Conservation (phyloP, 2,113 vertebrate species). For the Salvelinus alpinus region DNA sequence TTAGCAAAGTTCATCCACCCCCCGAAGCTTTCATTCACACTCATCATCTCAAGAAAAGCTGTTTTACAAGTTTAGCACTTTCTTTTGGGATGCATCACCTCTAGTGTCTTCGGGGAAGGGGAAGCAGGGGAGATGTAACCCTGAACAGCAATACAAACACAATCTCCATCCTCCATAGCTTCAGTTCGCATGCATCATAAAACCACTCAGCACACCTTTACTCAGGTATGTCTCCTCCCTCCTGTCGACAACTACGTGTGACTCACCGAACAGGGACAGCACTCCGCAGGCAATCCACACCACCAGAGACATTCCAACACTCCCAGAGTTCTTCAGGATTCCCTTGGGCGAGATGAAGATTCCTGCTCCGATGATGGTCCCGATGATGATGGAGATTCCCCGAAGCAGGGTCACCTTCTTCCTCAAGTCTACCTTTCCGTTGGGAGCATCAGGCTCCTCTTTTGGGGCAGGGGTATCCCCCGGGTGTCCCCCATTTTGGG, state of each 20-base stretch:
- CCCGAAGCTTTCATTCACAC: neutral
- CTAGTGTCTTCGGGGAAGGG: neutral
- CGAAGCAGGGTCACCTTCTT: constrained; percentile 91
- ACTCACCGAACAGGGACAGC: constrained; percentile 94
- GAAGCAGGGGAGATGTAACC: neutral
- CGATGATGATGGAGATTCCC: constrained; percentile 92
- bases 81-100: neutral
- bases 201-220: neutral
- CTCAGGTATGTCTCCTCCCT: neutral
- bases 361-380: constrained; percentile 94
- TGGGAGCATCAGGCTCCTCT: constrained; percentile 38
- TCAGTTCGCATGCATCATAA: neutral
- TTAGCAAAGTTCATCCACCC: neutral
- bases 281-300: constrained; percentile 90
- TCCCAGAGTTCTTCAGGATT: constrained; percentile 89
- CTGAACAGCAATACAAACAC: neutral
- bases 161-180: neutral
- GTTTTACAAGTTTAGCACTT: neutral
- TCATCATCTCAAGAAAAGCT: neutral
- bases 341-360: constrained; percentile 98
- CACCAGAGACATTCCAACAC: constrained; percentile 88
- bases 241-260: neutral
- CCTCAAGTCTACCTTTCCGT: constrained; percentile 80
- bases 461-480: constrained; percentile 13
- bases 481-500: constrained; percentile 12